A percentile compares a stretch with the other conserved stretches of the same genome.
phyloP scores from a whole-genome alignment of 2,113 vertebrate species.

The Amia ocellicauda region DNA sequence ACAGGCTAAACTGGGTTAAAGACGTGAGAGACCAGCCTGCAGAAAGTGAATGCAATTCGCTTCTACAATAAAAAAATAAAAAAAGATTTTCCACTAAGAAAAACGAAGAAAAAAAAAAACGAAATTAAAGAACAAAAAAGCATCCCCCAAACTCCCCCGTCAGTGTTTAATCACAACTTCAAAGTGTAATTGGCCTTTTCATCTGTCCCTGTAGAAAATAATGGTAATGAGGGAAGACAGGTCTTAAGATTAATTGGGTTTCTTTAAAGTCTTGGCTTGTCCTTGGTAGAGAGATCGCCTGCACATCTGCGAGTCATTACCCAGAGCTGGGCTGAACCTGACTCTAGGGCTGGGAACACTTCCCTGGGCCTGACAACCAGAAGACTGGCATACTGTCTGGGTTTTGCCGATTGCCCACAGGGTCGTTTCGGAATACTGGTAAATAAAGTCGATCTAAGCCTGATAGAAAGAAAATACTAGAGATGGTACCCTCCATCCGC shows the following conservation, averaged over 20 bases:
- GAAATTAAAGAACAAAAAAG: constrained; percentile 39
- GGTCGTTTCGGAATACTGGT: too few species aligned
- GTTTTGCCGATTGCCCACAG: too few species aligned
- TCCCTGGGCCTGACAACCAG: constrained; percentile 1
- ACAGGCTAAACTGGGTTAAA: constrained; percentile 17
- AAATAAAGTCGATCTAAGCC: too few species aligned
- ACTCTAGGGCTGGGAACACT: constrained; percentile 25
- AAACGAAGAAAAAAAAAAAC: constrained; percentile 20
- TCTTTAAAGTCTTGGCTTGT: constrained; percentile 53
- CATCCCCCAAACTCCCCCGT: constrained; percentile 35
- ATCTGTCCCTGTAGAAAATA: constrained; percentile 56
- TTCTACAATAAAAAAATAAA: constrained; percentile 14
- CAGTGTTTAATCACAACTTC: constrained; percentile 61
- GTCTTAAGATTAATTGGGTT: constrained; percentile 57
- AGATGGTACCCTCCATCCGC: too few species aligned
- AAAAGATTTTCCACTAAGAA: constrained; percentile 33
- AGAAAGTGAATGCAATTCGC: constrained; percentile 8
- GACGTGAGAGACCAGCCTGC: constrained; percentile 8
- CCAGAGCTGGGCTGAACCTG: constrained; percentile 30
- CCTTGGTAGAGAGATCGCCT: constrained; percentile 45
- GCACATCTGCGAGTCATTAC: constrained; percentile 58
- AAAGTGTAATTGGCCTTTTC: constrained; percentile 64
- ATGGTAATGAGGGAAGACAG: constrained; percentile 54
- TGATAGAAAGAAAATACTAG: too few species aligned
- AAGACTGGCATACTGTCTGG: too few species aligned